phyloP scores from a whole-genome alignment of 2,113 vertebrate genomes.

The Hippocampus guttulatus region DNA sequence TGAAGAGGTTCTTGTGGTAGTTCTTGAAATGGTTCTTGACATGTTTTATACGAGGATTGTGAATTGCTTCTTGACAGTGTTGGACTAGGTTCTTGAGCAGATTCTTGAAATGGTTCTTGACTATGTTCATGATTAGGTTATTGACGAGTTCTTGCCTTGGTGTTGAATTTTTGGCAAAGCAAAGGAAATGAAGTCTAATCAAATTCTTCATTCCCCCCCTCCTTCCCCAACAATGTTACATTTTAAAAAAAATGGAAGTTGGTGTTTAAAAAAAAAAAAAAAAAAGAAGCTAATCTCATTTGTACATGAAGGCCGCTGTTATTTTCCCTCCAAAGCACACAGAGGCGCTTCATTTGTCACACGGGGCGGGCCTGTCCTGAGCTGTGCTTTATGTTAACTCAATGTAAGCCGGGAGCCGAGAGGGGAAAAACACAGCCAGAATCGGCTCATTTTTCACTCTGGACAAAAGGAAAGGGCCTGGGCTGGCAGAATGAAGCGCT shows the following conservation, averaged over 20 bases:
- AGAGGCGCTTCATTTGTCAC: constrained; percentile 65
- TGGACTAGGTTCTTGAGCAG: too few relatives aligned
- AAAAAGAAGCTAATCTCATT: constrained; percentile 51
- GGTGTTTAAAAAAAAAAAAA: constrained; percentile 10
- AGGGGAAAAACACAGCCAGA: constrained; percentile 59
- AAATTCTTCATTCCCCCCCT: constrained; percentile 30
- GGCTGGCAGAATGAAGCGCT: constrained; percentile 50
- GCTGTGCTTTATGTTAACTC: constrained; percentile 68
- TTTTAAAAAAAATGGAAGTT: constrained; percentile 35
- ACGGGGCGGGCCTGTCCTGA: constrained; percentile 39
- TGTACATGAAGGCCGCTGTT: constrained; percentile 43
- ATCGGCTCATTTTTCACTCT: constrained; percentile 62
- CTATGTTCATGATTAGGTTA: background rate
- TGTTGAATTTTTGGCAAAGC: constrained; percentile 31
- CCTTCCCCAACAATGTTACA: constrained; percentile 42
- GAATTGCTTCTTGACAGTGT: too few relatives aligned
- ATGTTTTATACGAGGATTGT: too few relatives aligned
- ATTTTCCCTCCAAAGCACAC: constrained; percentile 58
- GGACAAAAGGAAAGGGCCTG: constrained; percentile 57
- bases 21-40: background rate
- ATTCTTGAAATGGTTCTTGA: background rate
- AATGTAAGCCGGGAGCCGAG: constrained; percentile 56
- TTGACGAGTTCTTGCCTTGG: background rate
- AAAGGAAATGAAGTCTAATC: constrained; percentile 47
- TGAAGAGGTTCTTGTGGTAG: too few relatives aligned